Evolutionary conservation across 2,797 vertebrate species (phyloP).

Genomic region (Takifugu rubripes): DNA sequence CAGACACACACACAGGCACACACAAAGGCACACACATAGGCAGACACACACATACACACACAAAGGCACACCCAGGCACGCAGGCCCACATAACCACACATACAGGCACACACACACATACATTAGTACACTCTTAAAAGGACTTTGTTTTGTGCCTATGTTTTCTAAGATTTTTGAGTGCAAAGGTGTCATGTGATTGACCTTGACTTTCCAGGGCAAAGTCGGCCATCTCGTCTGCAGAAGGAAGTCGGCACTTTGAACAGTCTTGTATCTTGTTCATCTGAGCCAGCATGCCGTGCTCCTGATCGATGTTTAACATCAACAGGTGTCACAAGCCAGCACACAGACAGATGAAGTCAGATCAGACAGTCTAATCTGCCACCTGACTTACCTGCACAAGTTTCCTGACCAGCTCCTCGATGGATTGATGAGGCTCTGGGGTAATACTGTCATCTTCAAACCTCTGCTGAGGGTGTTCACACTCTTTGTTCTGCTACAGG

Average conservation of each 20-base stretch:
- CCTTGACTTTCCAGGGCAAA: conserved; percentile 89
- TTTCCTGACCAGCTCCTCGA: conserved; percentile 62
- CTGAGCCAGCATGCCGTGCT: conserved; percentile 22
- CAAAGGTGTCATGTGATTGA: conserved; percentile 34
- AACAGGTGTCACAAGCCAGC: neutral
- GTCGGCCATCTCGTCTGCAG: conserved; percentile 86
- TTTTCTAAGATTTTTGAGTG: too few species aligned
- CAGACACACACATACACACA: conserved; percentile 13
- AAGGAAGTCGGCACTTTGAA: conserved; percentile 58
- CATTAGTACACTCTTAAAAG: neutral
- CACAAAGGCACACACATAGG: too few species aligned
- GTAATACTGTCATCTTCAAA: conserved; percentile 43
- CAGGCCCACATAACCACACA: too few species aligned
- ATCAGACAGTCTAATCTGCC: too few species aligned
- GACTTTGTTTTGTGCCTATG: neutral
- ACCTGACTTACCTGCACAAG: conserved; percentile 41
- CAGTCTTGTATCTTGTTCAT: conserved; percentile 4
- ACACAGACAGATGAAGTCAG: too few species aligned
- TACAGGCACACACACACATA: conserved; percentile 8
- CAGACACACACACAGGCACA: conserved; percentile 2
- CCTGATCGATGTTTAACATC: conserved; percentile 20
- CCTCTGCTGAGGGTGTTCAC: conserved; percentile 38
- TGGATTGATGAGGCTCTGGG: conserved; percentile 62
- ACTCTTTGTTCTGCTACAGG: conserved; percentile 50
- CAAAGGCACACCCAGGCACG: neutral